Base-by-base conservation (phyloP, 2,113 vertebrate species). In the Callionymus lyra region DNA sequence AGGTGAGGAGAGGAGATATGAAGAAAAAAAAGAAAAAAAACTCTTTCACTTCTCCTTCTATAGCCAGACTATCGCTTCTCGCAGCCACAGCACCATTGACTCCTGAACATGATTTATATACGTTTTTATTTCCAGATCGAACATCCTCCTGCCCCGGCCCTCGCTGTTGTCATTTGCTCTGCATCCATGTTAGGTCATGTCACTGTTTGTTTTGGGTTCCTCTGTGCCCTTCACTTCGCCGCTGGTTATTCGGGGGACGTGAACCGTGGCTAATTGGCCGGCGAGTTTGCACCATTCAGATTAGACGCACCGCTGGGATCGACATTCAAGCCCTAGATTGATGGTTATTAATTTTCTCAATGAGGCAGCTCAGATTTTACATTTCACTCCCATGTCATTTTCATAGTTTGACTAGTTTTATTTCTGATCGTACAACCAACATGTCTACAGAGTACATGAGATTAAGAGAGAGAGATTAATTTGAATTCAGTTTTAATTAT, bases 11-110 rank as follows among this genome's bases (percentile, higher is more conserved):
- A 63, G 45, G 53, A 76, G 74, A 70, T 57, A 59, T 56, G 70
- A 65, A 68, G 72, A 69, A 38, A 27, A 38, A 33, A 79, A 74
- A 67, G 67, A 38, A 27, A 38, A 33, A 79, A 74, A 67, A 79
- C 62, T 81, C 65, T 78, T 75, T 82, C 68, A 70, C 62, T 82
- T 82, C 74, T 77, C 72, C 68, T 70, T 77, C 67, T 66, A 50
- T 65, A 71, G 63, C 53, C 59, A 34, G 46, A 5, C 15, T 65
- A 78, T 72, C 75, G 49, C 21, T 27, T 8, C 21, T 27, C 8
- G 69, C 75, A 76, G 68, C 70, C 64, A 73, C 65, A 54, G 56
- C 47, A 58, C 62, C 59, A 59, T 59, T 55, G 17, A 27, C 21
- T 27, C 8, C 21, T 27, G 4, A 5, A 8, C 8, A 8, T 27